Evolutionary conservation across 1,140 invertebrate genomes (phyloP).

Genomic region (Drosophila pseudoobscura): DNA sequence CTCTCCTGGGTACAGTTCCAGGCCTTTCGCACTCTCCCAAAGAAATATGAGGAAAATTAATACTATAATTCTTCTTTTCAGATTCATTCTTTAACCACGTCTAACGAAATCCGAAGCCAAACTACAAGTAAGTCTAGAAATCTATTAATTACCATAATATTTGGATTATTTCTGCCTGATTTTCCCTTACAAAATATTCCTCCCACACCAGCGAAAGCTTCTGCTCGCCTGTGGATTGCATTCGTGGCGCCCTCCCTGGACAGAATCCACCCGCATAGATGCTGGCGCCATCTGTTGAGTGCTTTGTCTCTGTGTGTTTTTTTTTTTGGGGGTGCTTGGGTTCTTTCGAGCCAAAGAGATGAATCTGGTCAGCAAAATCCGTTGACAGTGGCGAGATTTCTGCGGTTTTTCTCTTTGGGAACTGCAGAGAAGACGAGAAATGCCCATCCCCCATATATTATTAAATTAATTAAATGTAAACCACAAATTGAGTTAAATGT

Average conservation of each 20-base stretch:
- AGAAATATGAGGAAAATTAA: too few relatives aligned
- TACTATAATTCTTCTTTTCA: too few relatives aligned
- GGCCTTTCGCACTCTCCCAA: too few relatives aligned
- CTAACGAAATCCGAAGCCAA: too few relatives aligned
- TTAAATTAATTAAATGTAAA: constrained; percentile 79
- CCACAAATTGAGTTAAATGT: constrained; percentile 80
- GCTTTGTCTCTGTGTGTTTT: constrained; percentile 20
- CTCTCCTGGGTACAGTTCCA: too few relatives aligned
- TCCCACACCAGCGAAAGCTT: constrained; percentile 35
- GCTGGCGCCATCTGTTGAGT: constrained; percentile 53
- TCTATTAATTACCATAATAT: too few relatives aligned
- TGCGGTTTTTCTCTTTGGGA: constrained; percentile 40
- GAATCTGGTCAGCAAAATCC: constrained; percentile 18
- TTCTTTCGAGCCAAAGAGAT: not conserved
- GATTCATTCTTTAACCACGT: too few relatives aligned
- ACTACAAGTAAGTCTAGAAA: too few relatives aligned
- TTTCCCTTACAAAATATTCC: not conserved
- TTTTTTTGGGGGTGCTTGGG: not conserved
- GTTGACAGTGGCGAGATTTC: constrained; percentile 44
- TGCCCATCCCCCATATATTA: constrained; percentile 56
- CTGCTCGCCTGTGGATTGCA: constrained; percentile 48
- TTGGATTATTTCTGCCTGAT: too few relatives aligned
- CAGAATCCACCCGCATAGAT: too few relatives aligned
- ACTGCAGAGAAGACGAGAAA: constrained; percentile 22
- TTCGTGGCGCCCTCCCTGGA: constrained; percentile 50